Percentiles rank a stretch among this genome's conserved stretches.
Evolutionary conservation across 2,888 invertebrate genomes (phyloP).

Genomic region (Brachylomia viminalis): DNA sequence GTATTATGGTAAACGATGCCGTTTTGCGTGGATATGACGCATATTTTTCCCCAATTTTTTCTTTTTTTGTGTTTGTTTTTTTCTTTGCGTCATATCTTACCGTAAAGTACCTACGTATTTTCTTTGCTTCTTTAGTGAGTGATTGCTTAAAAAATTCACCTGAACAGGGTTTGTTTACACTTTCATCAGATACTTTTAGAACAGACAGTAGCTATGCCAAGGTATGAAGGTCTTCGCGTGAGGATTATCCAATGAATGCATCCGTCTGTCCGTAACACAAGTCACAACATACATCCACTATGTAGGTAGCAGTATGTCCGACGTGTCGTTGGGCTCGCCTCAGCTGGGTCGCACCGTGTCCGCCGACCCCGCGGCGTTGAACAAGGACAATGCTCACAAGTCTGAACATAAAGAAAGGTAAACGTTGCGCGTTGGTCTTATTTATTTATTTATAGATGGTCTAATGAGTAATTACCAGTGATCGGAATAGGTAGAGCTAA

Average conservation of each 20-base stretch:
- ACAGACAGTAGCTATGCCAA: not conserved
- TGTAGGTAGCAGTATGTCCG: slow-evolving; percentile 94
- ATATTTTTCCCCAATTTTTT: not conserved
- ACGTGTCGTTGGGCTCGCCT: slow-evolving; percentile 93
- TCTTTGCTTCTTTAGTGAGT: not conserved
- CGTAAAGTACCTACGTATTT: not conserved
- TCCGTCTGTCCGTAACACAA: not conserved
- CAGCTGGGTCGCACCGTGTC: slow-evolving; percentile 88
- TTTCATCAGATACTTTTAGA: not conserved
- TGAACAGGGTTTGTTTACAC: not conserved
- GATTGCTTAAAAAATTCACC: not conserved
- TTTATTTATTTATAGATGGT: not conserved
- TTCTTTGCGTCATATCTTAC: not conserved
- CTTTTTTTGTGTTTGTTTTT: not conserved
- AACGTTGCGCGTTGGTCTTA: not conserved
- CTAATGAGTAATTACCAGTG: too few species aligned
- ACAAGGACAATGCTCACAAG: slow-evolving; percentile 62
- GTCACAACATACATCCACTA: not conserved
- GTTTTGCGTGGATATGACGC: not conserved
- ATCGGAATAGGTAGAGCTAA: too few species aligned
- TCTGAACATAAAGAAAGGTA: slow-evolving; percentile 75
- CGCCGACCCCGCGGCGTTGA: slow-evolving; percentile 85
- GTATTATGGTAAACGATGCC: not conserved
- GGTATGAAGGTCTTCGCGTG: not conserved
- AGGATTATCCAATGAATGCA: not conserved